Evolutionary conservation across 2,113 vertebrate species (phyloP).

Genomic region (Mugil cephalus): DNA sequence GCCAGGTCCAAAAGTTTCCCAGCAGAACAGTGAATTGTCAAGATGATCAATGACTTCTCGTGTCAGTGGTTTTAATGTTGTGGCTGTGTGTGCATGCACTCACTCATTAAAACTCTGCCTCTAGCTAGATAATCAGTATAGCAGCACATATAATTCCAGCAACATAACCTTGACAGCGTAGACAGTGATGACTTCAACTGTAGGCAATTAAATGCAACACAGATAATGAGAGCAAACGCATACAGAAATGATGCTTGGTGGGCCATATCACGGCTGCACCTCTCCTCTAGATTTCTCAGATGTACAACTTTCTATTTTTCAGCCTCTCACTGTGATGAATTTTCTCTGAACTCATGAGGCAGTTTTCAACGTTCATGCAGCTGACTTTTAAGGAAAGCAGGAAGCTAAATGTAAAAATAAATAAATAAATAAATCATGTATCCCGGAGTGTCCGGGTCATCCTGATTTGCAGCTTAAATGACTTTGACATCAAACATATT

Average conservation of each 20-base stretch:
- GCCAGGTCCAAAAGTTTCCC: no score
- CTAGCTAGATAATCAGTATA: background rate
- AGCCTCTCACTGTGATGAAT: background rate
- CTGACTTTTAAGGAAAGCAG: background rate
- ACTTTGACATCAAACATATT: conserved; percentile 5
- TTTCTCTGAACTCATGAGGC: background rate
- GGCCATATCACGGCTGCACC: conserved; percentile 1
- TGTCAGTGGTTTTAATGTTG: no score
- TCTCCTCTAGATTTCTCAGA: background rate
- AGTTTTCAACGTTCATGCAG: no score
- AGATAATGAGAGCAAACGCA: background rate
- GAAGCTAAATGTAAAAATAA: background rate
- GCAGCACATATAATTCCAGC: no score
- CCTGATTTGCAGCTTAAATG: conserved; percentile 7
- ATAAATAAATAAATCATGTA: background rate
- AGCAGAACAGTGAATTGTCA: no score
- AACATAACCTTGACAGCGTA: conserved; percentile 13
- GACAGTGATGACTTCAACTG: background rate
- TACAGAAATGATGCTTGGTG: background rate
- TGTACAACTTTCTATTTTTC: background rate
- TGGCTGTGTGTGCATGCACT: background rate
- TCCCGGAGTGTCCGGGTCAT: background rate
- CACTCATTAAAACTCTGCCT: background rate
- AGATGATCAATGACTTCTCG: no score
- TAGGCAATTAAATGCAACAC: background rate